These are phyloP conservation scores for Rhynchotus rufescens DNA, from an alignment of 2,797 vertebrate species.

Conservation along the genomic window DNA sequence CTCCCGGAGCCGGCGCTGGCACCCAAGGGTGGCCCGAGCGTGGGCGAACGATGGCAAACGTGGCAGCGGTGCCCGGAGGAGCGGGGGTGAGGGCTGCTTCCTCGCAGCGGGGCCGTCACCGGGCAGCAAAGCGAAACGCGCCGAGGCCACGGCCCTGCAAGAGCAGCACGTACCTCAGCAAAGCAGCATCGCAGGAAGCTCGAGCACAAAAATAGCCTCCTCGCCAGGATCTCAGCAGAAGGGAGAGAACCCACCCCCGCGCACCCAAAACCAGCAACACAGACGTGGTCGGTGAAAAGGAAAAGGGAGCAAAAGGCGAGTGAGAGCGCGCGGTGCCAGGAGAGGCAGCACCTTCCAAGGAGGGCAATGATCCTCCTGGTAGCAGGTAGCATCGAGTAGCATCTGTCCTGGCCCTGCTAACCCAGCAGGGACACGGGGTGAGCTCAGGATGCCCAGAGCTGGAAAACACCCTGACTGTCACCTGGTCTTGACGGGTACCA, in stretches of 20 bases:
- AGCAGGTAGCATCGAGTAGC: background rate
- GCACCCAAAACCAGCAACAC: background rate
- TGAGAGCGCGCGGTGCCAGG: fast-evolving
- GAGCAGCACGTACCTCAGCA: background rate
- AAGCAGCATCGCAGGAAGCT: slow-evolving; percentile 2
- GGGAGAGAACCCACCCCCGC: background rate
- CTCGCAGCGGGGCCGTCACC: fast-evolving
- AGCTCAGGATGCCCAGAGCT: too few species aligned
- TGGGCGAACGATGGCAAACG: fast-evolving
- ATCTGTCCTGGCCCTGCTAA: background rate
- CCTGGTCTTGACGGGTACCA: fast-evolving
- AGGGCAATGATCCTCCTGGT: background rate
- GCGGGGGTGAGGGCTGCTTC: background rate
- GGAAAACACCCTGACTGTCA: background rate
- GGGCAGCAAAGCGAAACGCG: background rate
- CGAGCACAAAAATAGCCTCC: slow-evolving; percentile 18
- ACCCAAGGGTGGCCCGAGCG: fast-evolving
- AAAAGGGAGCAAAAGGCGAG: background rate
- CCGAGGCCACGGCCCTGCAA: background rate
- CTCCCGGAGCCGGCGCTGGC: background rate
- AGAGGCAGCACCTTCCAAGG: background rate
- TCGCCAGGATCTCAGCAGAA: background rate
- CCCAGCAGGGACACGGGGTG: background rate
- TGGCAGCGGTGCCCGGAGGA: fast-evolving
- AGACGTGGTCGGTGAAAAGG: background rate